A percentile compares a stretch with the other conserved stretches of the same genome.
Evolutionary conservation across 2,888 invertebrate species (phyloP).

Genomic region (Stenurella melanura): DNA sequence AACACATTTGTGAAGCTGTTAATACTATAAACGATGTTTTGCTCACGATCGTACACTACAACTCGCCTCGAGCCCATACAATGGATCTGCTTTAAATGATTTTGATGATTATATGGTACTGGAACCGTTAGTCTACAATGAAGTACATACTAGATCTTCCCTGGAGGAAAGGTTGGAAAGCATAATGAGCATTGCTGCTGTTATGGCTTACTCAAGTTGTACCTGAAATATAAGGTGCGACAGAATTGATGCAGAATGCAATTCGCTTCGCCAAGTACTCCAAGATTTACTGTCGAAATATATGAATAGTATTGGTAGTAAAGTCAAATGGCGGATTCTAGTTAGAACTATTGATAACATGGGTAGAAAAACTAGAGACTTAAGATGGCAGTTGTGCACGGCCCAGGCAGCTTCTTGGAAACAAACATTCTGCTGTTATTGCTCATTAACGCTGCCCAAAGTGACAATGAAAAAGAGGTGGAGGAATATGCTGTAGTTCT

Average conservation of each 20-base stretch:
- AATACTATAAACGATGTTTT: conserved; percentile 95
- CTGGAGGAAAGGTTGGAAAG: conserved; percentile 96
- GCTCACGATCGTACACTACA: conserved; percentile 89
- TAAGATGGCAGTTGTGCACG: conserved; percentile 96
- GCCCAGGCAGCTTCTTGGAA: conserved; percentile 96
- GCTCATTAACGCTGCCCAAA: conserved; percentile 95
- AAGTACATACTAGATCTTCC: conserved; percentile 92
- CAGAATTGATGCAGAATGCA: conserved; percentile 98
- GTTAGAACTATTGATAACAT: conserved; percentile 97
- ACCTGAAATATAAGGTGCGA: conserved; percentile 97
- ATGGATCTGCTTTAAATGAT: conserved; percentile 96
- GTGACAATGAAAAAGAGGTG: conserved; percentile 91
- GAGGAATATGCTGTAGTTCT: conserved; percentile 97
- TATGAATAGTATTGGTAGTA: conserved; percentile 94
- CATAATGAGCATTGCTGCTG: conserved; percentile 97
- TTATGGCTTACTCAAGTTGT: conserved; percentile 98
- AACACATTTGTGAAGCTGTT: conserved; percentile 96
- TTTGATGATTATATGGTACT: conserved; percentile 98
- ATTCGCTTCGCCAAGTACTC: conserved; percentile 96
- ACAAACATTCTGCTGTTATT: conserved; percentile 96
- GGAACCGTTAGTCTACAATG: conserved; percentile 96
- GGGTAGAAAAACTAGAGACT: conserved; percentile 95
- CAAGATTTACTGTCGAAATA: conserved; percentile 98
- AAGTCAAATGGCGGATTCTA: conserved; percentile 91
- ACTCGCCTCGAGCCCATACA: conserved; percentile 82